Conservation (phyloP, 2,113 vertebrate genomes). For the Sapayoa aenigma region DNA sequence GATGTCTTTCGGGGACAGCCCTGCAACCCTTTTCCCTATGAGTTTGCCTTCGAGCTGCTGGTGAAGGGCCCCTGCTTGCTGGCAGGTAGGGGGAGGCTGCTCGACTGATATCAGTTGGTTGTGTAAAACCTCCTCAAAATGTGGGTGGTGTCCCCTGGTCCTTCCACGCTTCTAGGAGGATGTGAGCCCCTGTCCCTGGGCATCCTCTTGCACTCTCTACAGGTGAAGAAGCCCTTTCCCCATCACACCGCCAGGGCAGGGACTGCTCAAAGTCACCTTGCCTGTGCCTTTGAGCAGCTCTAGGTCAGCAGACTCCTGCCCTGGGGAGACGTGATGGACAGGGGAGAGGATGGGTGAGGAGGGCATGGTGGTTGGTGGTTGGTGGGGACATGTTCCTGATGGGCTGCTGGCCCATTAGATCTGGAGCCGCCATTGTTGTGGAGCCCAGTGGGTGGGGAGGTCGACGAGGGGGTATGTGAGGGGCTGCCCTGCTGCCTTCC, state of each 20-base stretch:
- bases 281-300: neutral
- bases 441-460: no score
- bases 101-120: neutral
- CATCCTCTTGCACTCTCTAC: neutral
- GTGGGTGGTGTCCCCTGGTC: neutral
- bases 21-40: conserved; percentile 86
- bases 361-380: neutral
- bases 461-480: fast-evolving
- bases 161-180: neutral
- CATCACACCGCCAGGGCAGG: neutral
- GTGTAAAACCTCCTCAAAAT: neutral
- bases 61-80: conserved; percentile 94
- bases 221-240: neutral
- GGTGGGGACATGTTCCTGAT: neutral
- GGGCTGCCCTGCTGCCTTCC: neutral
- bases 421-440: neutral
- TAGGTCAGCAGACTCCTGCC: neutral
- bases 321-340: fast-evolving
- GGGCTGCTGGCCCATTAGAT: neutral
- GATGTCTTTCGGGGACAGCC: conserved; percentile 83
- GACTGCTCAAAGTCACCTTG: neutral
- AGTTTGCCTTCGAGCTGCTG: conserved; percentile 92
- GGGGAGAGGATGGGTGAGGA: neutral
- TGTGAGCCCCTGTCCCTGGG: neutral
- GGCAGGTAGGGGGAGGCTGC: conserved; percentile 77